phyloP scores from a whole-genome alignment of 2,113 vertebrate species.

The Bambusicola thoracicus region DNA sequence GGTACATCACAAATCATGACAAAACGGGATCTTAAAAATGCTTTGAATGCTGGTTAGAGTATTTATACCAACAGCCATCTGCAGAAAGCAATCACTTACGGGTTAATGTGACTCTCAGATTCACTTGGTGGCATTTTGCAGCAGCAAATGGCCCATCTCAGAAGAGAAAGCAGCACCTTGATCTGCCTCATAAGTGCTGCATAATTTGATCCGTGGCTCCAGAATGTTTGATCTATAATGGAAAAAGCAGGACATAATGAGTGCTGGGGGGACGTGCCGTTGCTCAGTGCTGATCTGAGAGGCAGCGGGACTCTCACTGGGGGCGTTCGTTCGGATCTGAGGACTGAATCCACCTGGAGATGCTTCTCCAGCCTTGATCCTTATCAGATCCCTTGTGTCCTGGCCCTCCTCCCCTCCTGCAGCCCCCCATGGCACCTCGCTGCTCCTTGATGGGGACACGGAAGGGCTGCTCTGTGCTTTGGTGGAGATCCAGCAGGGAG shows the following conservation, averaged over 20 bases:
- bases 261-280: too few species aligned
- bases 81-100: background rate
- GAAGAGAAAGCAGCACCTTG: background rate
- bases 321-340: background rate
- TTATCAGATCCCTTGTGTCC: background rate
- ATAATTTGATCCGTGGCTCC: background rate
- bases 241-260: background rate
- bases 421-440: background rate
- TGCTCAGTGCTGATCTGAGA: background rate
- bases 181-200: background rate
- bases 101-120: background rate
- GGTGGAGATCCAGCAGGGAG: background rate
- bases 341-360: background rate
- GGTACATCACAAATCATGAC: background rate
- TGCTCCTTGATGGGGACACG: background rate
- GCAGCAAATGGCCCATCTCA: background rate
- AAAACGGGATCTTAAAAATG: background rate
- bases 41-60: background rate
- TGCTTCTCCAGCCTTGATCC: background rate
- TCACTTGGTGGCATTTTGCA: background rate
- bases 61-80: background rate
- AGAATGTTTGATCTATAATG: background rate
- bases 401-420: background rate
- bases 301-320: accelerated
- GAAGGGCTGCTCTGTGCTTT: background rate